Evolutionary conservation across 2,113 vertebrate genomes (phyloP), one percentile per base, ranked within the genome.

Genomic region (Tachysurus fulvidraco): DNA sequence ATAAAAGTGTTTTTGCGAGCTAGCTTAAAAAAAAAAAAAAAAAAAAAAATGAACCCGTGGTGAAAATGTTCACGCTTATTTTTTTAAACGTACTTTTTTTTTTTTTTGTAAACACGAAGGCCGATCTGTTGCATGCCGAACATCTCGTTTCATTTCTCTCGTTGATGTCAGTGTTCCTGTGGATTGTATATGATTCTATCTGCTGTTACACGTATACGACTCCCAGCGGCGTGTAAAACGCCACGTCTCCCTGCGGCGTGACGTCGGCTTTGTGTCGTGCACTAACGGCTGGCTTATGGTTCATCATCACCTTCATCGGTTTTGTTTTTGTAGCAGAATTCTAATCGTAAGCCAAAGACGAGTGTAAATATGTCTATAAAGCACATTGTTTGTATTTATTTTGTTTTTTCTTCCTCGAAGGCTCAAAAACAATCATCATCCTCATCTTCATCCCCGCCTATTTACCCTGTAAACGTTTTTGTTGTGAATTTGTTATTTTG

Each of bases 301-400:
- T 94, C 95, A 95, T 95, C 83, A 85, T 81, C 41, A 83, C 86
- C 79, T 93, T 86, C 94, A 92, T 84, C 50, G 83, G 83, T 79
- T 91, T 89, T 88, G 96, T 93, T 96, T 96, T 96, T 95, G 92
- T 97, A 96, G 96, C 95, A 93, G 95, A 96, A 95, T 92, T 96
- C 96, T 93, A 94, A 96, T 96, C 97, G 97, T 98, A 99, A 98
- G 98, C 98, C 98, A 99, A 99, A 99, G 98, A 99, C 95, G 97
- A 95, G 93, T 99, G 98, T 99, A 99, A 97, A 99, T 98, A 99
- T 99, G 97, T 98, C 95, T 96, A 98, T 96, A 96, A 98, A 98
- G 97, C 97, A 98, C 97, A 96, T 95, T 94, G 94, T 96, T 97
- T 97, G 97, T 98, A 99, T 99, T 99, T 99, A 99, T 99, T 98